Conservation (phyloP, 1,140 invertebrate genomes). For the Arion vulgaris region DNA sequence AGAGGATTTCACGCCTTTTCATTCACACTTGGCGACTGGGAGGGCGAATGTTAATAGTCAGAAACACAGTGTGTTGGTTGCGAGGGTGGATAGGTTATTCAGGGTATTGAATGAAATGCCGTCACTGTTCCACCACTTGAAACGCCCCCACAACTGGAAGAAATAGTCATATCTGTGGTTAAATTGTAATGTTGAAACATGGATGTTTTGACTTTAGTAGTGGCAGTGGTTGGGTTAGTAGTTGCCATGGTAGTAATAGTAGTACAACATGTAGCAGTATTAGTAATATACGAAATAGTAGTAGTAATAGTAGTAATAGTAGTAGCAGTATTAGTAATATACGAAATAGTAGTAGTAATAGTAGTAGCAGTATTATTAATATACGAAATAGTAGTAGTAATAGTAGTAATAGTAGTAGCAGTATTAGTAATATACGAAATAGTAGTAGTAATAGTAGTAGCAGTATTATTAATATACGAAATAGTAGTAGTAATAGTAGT, state of each 20-base stretch:
- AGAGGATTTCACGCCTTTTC: neutral
- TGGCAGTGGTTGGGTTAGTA: neutral
- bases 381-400: slow-evolving; percentile 2
- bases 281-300: neutral
- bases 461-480: neutral
- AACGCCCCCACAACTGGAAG: neutral
- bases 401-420: slow-evolving; percentile 12
- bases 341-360: slow-evolving; percentile 5
- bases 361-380: slow-evolving; percentile 9
- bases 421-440: slow-evolving; percentile 5
- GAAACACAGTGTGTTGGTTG: slow-evolving; percentile 2
- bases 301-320: slow-evolving; percentile 10
- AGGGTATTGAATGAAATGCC: neutral
- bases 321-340: slow-evolving; percentile 9
- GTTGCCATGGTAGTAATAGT: neutral
- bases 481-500: slow-evolving; percentile 14
- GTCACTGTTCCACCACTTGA: no score
- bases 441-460: slow-evolving; percentile 14
- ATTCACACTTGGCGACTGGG: neutral
- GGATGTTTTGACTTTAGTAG: neutral
- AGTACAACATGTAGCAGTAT: neutral
- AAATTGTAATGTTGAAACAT: neutral
- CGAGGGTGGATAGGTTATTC: neutral
- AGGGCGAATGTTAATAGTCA: neutral
- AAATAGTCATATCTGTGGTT: neutral